Conservation (phyloP, 2,113 vertebrate genomes). For the Setophaga kirtlandii region DNA sequence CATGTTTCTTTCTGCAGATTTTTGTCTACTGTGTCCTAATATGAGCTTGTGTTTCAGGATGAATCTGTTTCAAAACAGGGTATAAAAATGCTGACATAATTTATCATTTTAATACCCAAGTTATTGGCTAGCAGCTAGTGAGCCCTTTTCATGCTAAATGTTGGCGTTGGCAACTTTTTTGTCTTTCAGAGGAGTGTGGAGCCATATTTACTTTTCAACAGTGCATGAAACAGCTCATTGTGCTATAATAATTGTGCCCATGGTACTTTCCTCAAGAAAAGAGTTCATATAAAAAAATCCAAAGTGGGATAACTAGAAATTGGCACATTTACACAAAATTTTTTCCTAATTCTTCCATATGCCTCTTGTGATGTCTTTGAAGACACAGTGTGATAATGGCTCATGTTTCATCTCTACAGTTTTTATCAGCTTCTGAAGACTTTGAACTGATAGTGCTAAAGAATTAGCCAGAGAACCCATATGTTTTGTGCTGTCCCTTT, state of each 20-base stretch:
- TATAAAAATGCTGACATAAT: slow-evolving; percentile 36
- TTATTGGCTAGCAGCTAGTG: neutral
- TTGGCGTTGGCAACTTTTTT: neutral
- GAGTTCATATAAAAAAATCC: neutral
- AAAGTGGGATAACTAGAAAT: neutral
- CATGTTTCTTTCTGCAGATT: neutral
- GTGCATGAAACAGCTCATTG: neutral
- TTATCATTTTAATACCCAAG: slow-evolving; percentile 13
- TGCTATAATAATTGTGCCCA: neutral
- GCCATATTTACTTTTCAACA: neutral
- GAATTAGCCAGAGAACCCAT: neutral
- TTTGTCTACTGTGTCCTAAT: neutral
- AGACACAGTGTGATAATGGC: neutral
- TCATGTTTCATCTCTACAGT: neutral
- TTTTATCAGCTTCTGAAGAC: neutral
- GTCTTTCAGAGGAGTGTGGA: slow-evolving; percentile 7
- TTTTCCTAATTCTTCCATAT: neutral
- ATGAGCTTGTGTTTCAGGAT: neutral
- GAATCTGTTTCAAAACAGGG: slow-evolving; percentile 27
- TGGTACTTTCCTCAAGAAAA: neutral
- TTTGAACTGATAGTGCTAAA: neutral
- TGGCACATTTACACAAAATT: neutral
- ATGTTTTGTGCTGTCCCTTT: neutral
- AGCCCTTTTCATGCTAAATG: neutral
- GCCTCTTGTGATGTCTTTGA: neutral